Evolutionary conservation across 2,888 invertebrate species (phyloP).

Genomic region (Pheosia tremula): DNA sequence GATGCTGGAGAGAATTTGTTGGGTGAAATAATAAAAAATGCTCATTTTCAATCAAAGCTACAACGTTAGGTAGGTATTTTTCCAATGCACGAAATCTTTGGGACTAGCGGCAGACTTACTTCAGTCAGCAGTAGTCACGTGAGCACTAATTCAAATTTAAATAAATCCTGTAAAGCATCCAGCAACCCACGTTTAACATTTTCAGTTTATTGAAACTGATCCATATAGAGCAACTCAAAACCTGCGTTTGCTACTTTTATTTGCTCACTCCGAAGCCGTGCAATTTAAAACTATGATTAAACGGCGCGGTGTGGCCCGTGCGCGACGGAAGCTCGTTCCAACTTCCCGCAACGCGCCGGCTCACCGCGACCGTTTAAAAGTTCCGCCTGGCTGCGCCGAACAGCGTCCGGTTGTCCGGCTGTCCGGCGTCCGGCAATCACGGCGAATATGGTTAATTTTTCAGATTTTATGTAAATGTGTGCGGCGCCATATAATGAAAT

Average conservation of each 20-base stretch:
- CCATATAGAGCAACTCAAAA: not conserved
- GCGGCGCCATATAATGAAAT: conserved; percentile 33
- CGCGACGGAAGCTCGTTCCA: conserved; percentile 40
- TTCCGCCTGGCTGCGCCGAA: conserved; percentile 24
- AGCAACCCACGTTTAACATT: not conserved
- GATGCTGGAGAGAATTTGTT: no score
- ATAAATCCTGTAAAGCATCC: no score
- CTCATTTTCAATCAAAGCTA: no score
- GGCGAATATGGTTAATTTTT: conserved; percentile 25
- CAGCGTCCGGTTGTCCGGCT: conserved; percentile 10
- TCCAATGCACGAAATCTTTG: no score
- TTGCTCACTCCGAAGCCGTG: conserved; percentile 15
- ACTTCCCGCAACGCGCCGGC: conserved; percentile 30
- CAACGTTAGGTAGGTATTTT: no score
- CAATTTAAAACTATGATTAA: conserved; percentile 40
- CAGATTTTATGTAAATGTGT: conserved; percentile 34
- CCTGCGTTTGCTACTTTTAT: conserved; percentile 9
- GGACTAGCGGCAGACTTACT: no score
- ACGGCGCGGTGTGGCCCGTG: conserved; percentile 19
- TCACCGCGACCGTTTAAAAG: conserved; percentile 34
- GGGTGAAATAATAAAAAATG: no score
- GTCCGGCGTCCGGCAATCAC: conserved; percentile 19
- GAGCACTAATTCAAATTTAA: no score
- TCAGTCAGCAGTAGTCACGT: no score
- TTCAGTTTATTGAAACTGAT: not conserved